Base-by-base conservation (phyloP, 2,113 vertebrate species). In the Eidolon helvum region DNA sequence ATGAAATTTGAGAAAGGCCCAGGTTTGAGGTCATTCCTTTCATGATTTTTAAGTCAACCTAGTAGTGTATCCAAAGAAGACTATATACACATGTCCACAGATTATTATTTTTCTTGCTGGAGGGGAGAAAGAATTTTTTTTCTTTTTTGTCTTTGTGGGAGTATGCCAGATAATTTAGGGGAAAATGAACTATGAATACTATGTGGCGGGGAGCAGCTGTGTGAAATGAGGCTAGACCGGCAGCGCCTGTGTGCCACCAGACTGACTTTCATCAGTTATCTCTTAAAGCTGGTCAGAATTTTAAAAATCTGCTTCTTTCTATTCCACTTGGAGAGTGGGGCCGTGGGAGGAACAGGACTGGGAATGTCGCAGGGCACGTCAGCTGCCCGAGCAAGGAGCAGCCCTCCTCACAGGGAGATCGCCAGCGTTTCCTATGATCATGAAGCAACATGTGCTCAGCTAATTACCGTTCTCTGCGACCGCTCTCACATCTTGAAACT, bases 101-200 rank as follows among this genome's bases (percentile, higher is more conserved):
- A 90, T 91, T 45, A 94, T 35, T 82, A 26, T 57, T 95, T 96
- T 83, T 1, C 91, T 98, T 77, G 82, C 30, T 10, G 91, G 40
- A 92, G 59, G 48, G 75, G 35, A 77, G 8, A 97, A 88, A 90
- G 65, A 90, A 1, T 0, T 53, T 69, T 43, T 50, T 15, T 50
- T 50, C 3, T 50, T 12, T 45, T 97, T 65, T n/a, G n/a, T 10
- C 65, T 71, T 87, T 63, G 28, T 2, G 65, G 50, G 45, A 83
- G 55, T 77, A 10, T 26, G 87, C 0, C 53, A 45, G 78, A 33
- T 96, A 9, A 65, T 87, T 97, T 74, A 55, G 4, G 2, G 22
- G 72, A 33, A 92, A 91, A 48, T 0, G 24, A 89, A 69, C 1
- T 4, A 61, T 83, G 89, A 28, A 50, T 19, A 91, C 80, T 35